A percentile compares a stretch with the other conserved stretches of the same genome.
Evolutionary conservation across 2,888 invertebrate genomes (phyloP).

Genomic region (Ashinkailepas kermadecensis): DNA sequence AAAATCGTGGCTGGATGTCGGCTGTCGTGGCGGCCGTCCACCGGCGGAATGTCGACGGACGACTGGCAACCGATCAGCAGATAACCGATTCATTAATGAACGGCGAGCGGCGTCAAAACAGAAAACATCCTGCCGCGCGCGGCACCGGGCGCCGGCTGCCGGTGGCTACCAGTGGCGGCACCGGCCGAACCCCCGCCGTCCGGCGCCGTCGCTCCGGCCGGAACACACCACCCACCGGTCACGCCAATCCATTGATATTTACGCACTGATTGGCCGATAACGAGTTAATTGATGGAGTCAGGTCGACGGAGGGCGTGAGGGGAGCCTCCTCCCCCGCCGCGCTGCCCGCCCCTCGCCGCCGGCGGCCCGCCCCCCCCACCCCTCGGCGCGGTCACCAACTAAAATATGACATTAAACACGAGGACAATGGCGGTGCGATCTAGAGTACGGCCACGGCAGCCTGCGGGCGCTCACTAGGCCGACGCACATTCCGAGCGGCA

Average conservation of each 20-base stretch:
- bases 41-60: not conserved
- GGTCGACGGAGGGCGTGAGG: not conserved
- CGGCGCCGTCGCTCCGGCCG: not conserved
- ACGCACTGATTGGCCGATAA: constrained; percentile 21
- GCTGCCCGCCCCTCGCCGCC: not conserved
- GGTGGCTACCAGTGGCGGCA: not conserved
- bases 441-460: not conserved
- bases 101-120: constrained; percentile 13
- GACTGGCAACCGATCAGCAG: not conserved
- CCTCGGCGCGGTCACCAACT: not conserved
- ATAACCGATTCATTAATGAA: constrained; percentile 20
- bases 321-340: not conserved
- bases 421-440: not conserved
- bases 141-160: not conserved
- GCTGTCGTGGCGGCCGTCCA: not conserved
- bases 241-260: constrained; percentile 16
- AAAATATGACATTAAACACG: constrained; percentile 21
- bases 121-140: not conserved
- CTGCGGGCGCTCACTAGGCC: not conserved
- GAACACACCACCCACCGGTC: constrained; percentile 6
- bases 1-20: not conserved
- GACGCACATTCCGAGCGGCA: not conserved
- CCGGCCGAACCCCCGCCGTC: not conserved
- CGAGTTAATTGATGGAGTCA: constrained; percentile 13
- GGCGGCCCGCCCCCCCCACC: not conserved